Evolutionary conservation across 2,797 vertebrate species (phyloP).

Genomic region (Streptopelia turtur): DNA sequence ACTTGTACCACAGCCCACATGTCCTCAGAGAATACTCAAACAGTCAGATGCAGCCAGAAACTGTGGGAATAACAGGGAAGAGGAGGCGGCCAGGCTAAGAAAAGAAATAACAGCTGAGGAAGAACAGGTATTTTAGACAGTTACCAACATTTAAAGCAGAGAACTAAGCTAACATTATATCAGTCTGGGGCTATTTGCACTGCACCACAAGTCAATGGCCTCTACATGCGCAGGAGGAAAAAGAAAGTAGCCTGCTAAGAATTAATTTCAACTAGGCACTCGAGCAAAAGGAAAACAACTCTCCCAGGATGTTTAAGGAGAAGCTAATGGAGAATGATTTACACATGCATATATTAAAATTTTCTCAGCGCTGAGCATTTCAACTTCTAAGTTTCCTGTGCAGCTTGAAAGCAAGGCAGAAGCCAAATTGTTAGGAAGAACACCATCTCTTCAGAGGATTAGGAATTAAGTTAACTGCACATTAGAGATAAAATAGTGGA

Average conservation of each 20-base stretch:
- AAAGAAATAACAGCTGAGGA: neutral
- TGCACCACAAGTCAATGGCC: neutral
- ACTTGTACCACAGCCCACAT: neutral
- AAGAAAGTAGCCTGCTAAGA: neutral
- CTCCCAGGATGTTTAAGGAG: neutral
- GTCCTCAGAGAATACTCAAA: neutral
- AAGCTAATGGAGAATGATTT: slow-evolving; percentile 19
- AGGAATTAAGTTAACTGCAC: slow-evolving; percentile 55
- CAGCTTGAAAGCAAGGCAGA: slow-evolving; percentile 31
- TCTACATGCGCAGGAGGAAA: neutral
- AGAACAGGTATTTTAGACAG: neutral
- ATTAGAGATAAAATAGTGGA: slow-evolving; percentile 57
- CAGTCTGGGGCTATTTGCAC: neutral
- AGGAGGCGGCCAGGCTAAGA: neutral
- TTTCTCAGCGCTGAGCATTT: slow-evolving; percentile 3
- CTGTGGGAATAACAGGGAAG: neutral
- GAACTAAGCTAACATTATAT: neutral
- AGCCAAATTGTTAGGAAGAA: neutral
- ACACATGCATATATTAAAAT: neutral
- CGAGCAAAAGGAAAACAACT: neutral
- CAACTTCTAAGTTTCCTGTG: slow-evolving; percentile 9
- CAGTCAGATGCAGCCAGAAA: neutral
- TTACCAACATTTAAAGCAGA: neutral
- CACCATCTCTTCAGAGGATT: slow-evolving; percentile 36
- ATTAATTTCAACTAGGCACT: neutral